Base-by-base conservation (phyloP, 2,113 vertebrate species). In the Brienomyrus brachyistius region DNA sequence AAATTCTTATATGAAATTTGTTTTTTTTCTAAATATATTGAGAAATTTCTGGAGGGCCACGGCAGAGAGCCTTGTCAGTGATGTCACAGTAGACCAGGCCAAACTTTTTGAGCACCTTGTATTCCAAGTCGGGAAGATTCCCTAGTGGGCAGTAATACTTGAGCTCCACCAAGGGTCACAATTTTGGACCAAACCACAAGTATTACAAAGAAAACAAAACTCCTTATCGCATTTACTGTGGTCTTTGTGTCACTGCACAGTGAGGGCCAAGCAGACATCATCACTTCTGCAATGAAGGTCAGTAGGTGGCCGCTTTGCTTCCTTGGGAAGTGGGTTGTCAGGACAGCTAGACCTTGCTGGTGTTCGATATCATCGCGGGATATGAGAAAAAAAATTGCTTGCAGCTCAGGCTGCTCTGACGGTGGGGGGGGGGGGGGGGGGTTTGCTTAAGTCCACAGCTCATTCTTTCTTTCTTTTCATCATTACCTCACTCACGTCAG, bases 121-220 rank as follows among this genome's bases (percentile, higher is more conserved):
- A 19, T 52, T 54, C 47, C n/a, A 86, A 52, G 48, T 3, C 17
- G 13, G 1, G 85, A 35, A 54, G 50, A 54, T 48, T 87, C 85
- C 85, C 85, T 1, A n/a, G 51, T 7, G 51, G 48, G 5, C n/a
- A 52, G 31, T 87, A 87, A 84, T 10, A 54, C 13, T 54, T 54
- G 3, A 35, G 51, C 51, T 35, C 85, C 17, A 3, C 85, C 50
- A 87, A 87, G 51, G 50, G 85, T 54, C 85, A 87, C 19, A 0
- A 35, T 87, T 86, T 31, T 48, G 85, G 48, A 56, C 51, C 51
- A 35, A 87, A 21, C 85, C 51, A 54, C 50, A 54, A 54, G 27
- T 21, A 35, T 87, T 87, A 87, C 51, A 54, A 87, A 35, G 85
- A 87, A 87, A 87, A 87, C 85, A 87, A 9, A 86, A 87, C 51